These are phyloP conservation scores for Agrotis puta DNA, from an alignment of 2,888 invertebrate genomes.

Conservation along the genomic window DNA sequence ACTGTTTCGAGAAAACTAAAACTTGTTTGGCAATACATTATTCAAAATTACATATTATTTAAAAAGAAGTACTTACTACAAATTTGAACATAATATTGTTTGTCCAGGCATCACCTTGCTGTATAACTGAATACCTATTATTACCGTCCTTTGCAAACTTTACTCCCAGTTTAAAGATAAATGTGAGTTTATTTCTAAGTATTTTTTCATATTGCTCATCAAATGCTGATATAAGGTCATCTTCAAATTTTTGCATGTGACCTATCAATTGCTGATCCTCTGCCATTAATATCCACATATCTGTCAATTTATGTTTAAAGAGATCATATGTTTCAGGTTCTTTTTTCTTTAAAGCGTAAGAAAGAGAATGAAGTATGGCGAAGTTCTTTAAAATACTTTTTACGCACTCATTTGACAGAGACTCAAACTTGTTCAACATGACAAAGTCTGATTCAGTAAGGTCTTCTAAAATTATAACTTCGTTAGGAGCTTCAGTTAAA, in stretches of 20 bases:
- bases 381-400: conserved; percentile 72
- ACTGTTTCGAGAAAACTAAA: too few relatives aligned
- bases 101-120: conserved; percentile 78
- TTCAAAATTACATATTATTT: background rate
- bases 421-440: conserved; percentile 72
- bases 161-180: conserved; percentile 2
- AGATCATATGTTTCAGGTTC: conserved; percentile 68
- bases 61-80: conserved; percentile 58
- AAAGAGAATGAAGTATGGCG: conserved; percentile 75
- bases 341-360: conserved; percentile 73
- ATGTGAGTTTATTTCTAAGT: conserved; percentile 56
- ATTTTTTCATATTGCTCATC: conserved; percentile 31
- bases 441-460: conserved; percentile 66
- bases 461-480: conserved; percentile 77
- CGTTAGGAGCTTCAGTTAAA: conserved; percentile 66
- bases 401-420: conserved; percentile 68
- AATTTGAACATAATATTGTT: conserved; percentile 76
- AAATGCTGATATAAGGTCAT: conserved; percentile 4
- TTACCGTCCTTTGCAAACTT: conserved; percentile 50
- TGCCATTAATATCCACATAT: background rate
- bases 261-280: background rate
- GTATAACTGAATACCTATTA: conserved; percentile 69
- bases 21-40: too few relatives aligned
- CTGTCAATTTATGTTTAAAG: conserved; percentile 49
- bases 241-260: background rate